phyloP scores from a whole-genome alignment of 2,797 vertebrate genomes.

The Takifugu ocellatus region DNA sequence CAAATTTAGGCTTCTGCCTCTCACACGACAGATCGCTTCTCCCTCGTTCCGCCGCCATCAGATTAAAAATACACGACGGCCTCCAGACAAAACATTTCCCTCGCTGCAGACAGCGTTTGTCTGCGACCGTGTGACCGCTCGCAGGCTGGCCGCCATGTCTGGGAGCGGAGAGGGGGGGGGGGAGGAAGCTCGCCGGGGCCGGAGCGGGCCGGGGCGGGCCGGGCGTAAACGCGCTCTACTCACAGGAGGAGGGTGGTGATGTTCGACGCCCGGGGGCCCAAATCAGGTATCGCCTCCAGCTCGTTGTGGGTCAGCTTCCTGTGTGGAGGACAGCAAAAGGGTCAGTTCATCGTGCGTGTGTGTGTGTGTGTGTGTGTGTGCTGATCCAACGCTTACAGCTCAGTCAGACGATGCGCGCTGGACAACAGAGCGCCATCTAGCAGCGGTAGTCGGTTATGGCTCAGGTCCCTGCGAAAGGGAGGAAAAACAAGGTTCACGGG shows the following conservation, averaged over 20 bases:
- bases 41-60: slow-evolving; percentile 33
- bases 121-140: slow-evolving; percentile 54
- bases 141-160: slow-evolving; percentile 57
- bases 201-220: not conserved
- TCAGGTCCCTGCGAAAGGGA: slow-evolving; percentile 83
- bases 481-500: slow-evolving; percentile 11
- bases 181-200: slow-evolving; percentile 14
- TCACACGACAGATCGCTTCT: slow-evolving; percentile 20
- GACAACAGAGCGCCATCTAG: slow-evolving; percentile 80
- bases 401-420: slow-evolving; percentile 82
- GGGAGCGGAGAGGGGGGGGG: not conserved
- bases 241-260: slow-evolving; percentile 88
- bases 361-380: not conserved
- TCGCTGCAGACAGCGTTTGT: slow-evolving; percentile 62
- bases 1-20: slow-evolving; percentile 29
- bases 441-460: slow-evolving; percentile 89
- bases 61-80: slow-evolving; percentile 57
- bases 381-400: slow-evolving; percentile 82
- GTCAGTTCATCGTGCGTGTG: slow-evolving; percentile 10
- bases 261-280: slow-evolving; percentile 81
- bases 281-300: slow-evolving; percentile 82
- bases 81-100: slow-evolving; percentile 56
- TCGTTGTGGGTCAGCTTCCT: slow-evolving; percentile 94
- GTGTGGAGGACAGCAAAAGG: slow-evolving; percentile 4
- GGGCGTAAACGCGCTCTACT: slow-evolving; percentile 66